Evolutionary conservation across 2,113 vertebrate genomes (phyloP).

Genomic region (Chinchilla lanigera): DNA sequence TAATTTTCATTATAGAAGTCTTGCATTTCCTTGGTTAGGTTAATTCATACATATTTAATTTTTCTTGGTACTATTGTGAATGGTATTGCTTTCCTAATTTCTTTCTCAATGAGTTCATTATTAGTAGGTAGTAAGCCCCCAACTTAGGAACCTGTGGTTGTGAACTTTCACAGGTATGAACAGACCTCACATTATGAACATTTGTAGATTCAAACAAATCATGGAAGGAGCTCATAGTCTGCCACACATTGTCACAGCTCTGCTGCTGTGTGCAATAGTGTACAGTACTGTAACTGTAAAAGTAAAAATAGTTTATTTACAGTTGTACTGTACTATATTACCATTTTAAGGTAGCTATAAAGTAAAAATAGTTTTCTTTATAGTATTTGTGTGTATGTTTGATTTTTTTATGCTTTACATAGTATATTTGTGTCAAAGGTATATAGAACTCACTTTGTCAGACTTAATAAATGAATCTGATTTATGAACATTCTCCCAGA

Average conservation of each 20-base stretch:
- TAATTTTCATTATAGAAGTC: not conserved
- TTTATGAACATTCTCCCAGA: too few relatives aligned
- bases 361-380: not conserved
- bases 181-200: not conserved
- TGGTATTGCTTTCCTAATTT: not conserved
- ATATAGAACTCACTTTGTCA: too few relatives aligned
- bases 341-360: not conserved
- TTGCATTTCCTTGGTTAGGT: not conserved
- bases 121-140: not conserved
- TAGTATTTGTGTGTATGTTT: too few relatives aligned
- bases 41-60: not conserved
- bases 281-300: not conserved
- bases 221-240: not conserved
- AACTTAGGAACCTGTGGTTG: not conserved
- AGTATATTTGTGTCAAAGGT: too few relatives aligned
- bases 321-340: not conserved
- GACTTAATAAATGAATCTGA: too few relatives aligned
- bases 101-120: not conserved
- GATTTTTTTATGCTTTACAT: too few relatives aligned
- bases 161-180: not conserved
- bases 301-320: not conserved
- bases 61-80: not conserved
- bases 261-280: not conserved
- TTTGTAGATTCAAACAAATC: not conserved
- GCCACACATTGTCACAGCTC: not conserved